Conservation (phyloP, 35 echinoderm and acorn worm genomes). For the Diadema setosum region DNA sequence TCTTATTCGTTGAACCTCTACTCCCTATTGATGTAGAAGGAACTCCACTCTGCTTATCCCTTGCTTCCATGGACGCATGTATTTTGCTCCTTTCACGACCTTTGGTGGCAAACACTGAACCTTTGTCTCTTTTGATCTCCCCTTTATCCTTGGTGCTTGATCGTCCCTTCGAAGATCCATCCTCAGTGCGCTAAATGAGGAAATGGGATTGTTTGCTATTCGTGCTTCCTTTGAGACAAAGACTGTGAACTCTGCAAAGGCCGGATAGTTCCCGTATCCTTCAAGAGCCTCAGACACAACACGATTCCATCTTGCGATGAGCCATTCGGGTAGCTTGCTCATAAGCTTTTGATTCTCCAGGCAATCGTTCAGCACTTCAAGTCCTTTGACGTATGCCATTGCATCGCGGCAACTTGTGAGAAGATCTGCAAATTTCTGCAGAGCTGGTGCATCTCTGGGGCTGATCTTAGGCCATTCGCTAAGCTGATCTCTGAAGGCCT, state of each 20-base stretch:
- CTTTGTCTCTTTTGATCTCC: neutral
- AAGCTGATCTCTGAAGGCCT: slow-evolving; percentile 19
- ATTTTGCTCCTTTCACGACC: neutral
- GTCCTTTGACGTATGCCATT: neutral
- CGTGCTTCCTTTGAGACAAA: slow-evolving; percentile 32
- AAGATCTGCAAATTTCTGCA: slow-evolving; percentile 33
- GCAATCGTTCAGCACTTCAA: slow-evolving; percentile 16
- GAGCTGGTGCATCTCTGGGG: neutral
- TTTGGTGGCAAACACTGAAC: neutral
- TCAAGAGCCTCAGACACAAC: neutral
- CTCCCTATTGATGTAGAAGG: neutral
- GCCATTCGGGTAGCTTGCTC: slow-evolving; percentile 34
- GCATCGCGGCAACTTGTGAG: neutral
- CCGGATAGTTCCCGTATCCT: neutral
- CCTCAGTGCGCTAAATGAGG: neutral
- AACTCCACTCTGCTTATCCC: neutral
- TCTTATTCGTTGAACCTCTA: neutral
- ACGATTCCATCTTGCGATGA: slow-evolving; percentile 17
- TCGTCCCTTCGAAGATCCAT: neutral
- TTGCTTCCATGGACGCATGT: neutral
- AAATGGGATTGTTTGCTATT: slow-evolving; percentile 18
- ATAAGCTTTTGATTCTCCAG: slow-evolving; percentile 14
- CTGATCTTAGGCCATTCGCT: neutral
- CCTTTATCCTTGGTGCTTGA: neutral
- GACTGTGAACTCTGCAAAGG: neutral